Conservation (phyloP, 1,140 invertebrate species). For the Drosophila grimshawi region DNA sequence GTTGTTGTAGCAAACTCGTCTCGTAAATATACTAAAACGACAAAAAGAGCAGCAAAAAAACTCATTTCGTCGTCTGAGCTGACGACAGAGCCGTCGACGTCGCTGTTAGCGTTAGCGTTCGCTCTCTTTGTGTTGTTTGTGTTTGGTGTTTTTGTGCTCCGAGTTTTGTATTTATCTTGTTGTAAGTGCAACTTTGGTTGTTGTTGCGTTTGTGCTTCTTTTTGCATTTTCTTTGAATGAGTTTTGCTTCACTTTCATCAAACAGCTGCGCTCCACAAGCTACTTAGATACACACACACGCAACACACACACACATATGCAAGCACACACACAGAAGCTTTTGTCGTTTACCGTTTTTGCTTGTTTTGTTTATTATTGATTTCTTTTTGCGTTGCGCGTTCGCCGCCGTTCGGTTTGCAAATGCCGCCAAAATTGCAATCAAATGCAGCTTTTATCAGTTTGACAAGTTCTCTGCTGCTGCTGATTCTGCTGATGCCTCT, state of each 20-base stretch:
- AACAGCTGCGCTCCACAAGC: constrained; percentile 72
- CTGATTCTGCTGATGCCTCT: constrained; percentile 13
- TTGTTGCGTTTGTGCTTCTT: constrained; percentile 47
- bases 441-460: constrained; percentile 76
- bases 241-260: constrained; percentile 78
- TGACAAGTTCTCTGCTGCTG: constrained; percentile 16
- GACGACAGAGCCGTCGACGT: constrained; percentile 27
- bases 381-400: constrained; percentile 68
- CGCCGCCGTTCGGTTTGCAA: constrained; percentile 63
- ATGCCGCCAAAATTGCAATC: constrained; percentile 80
- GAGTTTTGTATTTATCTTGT: constrained; percentile 28
- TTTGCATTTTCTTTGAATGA: constrained; percentile 73
- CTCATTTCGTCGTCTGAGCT: constrained; percentile 41
- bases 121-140: constrained; percentile 66
- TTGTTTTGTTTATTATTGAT: constrained; percentile 69
- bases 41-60: constrained; percentile 37
- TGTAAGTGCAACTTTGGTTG: constrained; percentile 49
- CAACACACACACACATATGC: constrained; percentile 7
- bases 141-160: constrained; percentile 46
- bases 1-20: constrained; percentile 46
- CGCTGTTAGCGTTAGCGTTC: constrained; percentile 17
- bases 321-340: constrained; percentile 29
- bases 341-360: constrained; percentile 68
- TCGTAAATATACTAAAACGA: constrained; percentile 57
- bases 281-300: constrained; percentile 50